Evolutionary conservation across 2,888 invertebrate genomes (phyloP), one percentile per base, ranked within the genome.

Genomic region (Pyrrhosoma nymphula): DNA sequence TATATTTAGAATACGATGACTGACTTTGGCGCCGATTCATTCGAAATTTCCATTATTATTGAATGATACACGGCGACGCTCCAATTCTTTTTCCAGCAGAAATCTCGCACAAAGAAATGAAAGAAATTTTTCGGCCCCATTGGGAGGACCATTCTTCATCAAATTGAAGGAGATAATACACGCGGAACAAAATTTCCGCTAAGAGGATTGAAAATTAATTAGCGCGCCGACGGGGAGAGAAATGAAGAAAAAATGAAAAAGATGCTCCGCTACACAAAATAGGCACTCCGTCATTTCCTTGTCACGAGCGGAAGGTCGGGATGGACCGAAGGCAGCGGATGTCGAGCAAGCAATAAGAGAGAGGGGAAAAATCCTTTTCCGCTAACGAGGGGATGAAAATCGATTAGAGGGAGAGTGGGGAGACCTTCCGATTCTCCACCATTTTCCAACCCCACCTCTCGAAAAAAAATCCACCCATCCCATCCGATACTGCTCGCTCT

Each of bases 151-250:
- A 82, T 12, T 82, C 82, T 82, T 18, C 16, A 82, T 30, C 82
- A 82, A 16, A 82, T 30, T 35, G 30, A 82, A 35, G 82, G 35
- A 82, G 30, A 35, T 82, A 93, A 93, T 69, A 63, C 20, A 47
- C 63, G 47, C 63, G 93, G n/a, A 93, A 75, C 75, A 60, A 47
- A 93, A 93, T 93, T 93, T 63, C 47, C 47, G 93, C 39, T n/a
- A 47, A 39, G 93, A 89, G 69, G 75, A 93, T 91, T 93, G 69
- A 75, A 93, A 93, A 93, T 93, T 93, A 93, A 93, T 93, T 93
- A 93, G 93, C 26, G 69, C 18, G 69, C 69, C 69, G 93, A 91
- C 91, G 63, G 8, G 47, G 39, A 91, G 18, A 23, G 90, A 14
- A 56, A 30, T 56, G 18, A 56, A 30, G 10, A 47, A 47, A 93